phyloP scores from a whole-genome alignment of 2,113 vertebrate genomes.

The Hystrix brachyura region DNA sequence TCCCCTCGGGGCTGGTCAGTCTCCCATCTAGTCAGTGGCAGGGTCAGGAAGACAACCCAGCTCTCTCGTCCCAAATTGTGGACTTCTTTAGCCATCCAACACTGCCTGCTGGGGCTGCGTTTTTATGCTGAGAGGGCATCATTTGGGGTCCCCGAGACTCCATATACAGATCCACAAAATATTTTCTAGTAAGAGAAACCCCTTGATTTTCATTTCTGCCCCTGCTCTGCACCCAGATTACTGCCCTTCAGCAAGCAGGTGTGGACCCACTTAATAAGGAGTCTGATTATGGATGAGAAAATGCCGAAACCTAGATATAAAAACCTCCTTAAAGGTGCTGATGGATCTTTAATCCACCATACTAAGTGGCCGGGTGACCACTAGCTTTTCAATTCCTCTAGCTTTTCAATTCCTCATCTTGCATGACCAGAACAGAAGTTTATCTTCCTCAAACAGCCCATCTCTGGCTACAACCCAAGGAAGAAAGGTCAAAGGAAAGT shows the following conservation, averaged over 20 bases:
- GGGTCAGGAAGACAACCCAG: constrained; percentile 23
- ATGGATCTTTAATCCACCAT: background rate
- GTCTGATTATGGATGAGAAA: background rate
- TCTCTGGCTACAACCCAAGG: constrained; percentile 31
- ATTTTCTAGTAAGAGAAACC: constrained; percentile 17
- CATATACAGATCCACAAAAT: background rate
- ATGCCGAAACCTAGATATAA: background rate
- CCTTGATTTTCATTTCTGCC: background rate
- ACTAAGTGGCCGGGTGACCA: background rate
- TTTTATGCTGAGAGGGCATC: background rate
- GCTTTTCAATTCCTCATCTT: constrained; percentile 40
- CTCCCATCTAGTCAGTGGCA: constrained; percentile 16
- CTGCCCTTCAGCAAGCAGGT: constrained; percentile 40
- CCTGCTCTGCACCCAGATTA: background rate
- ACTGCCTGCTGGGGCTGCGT: constrained; percentile 45
- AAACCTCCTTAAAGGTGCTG: constrained; percentile 20
- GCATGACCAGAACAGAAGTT: constrained; percentile 49
- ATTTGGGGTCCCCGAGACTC: background rate
- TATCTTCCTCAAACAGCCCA: constrained; percentile 11
- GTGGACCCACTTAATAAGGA: background rate
- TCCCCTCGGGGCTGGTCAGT: background rate
- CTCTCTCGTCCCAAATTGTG: background rate
- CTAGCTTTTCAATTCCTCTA: constrained; percentile 41
- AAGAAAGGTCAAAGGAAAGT: constrained; percentile 46
- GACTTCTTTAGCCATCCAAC: constrained; percentile 3